A percentile compares a stretch with the other conserved stretches of the same genome.
phyloP scores from a whole-genome alignment of 2,113 vertebrate species.

The Phaethornis superciliosus region DNA sequence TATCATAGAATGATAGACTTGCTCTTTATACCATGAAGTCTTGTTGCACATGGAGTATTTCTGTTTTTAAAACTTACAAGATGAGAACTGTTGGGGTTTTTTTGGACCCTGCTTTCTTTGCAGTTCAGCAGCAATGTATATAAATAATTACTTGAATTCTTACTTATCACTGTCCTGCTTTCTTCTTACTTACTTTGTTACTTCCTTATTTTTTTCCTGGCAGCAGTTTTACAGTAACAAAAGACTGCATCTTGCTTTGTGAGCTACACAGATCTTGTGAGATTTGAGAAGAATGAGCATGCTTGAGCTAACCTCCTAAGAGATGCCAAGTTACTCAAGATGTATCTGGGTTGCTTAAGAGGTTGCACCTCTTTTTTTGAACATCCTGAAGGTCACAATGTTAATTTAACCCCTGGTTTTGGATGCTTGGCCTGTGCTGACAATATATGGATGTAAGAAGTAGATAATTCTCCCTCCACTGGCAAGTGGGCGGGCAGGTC shows the following conservation, averaged over 20 bases:
- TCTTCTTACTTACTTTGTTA: neutral
- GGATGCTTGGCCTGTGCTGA: neutral
- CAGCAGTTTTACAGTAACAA: neutral
- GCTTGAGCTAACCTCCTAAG: neutral
- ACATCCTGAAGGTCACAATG: neutral
- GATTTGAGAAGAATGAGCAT: neutral
- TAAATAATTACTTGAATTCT: neutral
- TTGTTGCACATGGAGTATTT: neutral
- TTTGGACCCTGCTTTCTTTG: neutral
- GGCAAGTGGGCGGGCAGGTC: neutral
- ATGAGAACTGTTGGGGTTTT: neutral
- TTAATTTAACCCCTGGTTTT: neutral
- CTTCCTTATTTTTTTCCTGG: neutral
- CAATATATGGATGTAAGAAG: neutral
- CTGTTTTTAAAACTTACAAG: neutral
- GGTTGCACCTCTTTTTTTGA: neutral
- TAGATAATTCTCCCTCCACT: rapidly evolving
- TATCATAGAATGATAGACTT: neutral
- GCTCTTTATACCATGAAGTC: neutral
- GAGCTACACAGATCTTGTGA: neutral
- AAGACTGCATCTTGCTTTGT: neutral
- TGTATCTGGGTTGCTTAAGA: neutral
- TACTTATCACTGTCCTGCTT: neutral
- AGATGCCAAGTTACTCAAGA: neutral
- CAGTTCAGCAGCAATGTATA: neutral